These are phyloP conservation scores for Propithecus deckenii DNA, from an alignment of 2,797 vertebrate species.

Conservation along the genomic window DNA sequence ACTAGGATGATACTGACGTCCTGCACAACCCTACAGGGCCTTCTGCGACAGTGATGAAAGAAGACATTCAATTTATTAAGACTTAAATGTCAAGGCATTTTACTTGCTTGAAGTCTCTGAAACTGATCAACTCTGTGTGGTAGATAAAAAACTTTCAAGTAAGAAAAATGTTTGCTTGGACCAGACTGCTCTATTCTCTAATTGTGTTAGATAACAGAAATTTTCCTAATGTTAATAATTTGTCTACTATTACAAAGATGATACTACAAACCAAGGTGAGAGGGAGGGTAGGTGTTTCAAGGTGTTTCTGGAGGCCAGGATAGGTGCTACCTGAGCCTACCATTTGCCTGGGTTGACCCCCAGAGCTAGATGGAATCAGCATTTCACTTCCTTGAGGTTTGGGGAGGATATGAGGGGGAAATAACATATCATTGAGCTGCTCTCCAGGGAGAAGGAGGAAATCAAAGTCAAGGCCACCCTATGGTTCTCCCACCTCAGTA, in stretches of 20 bases:
- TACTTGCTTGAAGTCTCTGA: constrained; percentile 14
- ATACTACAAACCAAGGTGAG: background rate
- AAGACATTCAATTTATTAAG: background rate
- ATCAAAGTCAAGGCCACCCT: constrained; percentile 48
- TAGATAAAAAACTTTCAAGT: background rate
- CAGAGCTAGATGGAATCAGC: background rate
- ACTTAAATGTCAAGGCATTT: constrained; percentile 39
- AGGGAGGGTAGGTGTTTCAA: background rate
- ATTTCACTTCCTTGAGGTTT: constrained; percentile 33
- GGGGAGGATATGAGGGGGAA: background rate
- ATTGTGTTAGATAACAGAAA: constrained; percentile 9
- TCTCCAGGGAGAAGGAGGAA: constrained; percentile 35
- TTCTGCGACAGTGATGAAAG: background rate
- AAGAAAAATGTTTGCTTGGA: background rate
- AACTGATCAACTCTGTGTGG: constrained; percentile 7
- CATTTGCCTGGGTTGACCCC: background rate
- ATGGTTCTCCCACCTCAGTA: constrained; percentile 53
- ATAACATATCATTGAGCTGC: constrained; percentile 6
- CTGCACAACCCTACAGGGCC: background rate
- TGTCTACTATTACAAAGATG: constrained; percentile 19
- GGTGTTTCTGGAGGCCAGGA: background rate
- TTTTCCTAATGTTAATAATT: background rate
- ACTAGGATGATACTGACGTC: background rate
- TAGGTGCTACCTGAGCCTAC: background rate
- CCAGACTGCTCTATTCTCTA: constrained; percentile 4